phyloP scores from a whole-genome alignment of 2,113 vertebrate species.

The Corythoichthys intestinalis region DNA sequence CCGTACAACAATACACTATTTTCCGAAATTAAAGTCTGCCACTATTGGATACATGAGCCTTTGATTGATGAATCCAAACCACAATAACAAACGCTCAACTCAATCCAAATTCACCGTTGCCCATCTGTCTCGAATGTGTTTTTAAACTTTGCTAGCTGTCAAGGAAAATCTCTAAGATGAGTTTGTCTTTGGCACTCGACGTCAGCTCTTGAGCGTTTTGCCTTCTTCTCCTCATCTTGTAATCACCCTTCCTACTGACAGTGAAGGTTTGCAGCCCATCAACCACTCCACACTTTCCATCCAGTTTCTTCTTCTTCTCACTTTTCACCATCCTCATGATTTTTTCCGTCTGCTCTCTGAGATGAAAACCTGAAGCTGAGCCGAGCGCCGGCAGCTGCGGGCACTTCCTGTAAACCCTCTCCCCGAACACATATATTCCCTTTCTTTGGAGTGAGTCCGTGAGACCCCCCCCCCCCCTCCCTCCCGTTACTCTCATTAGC shows the following conservation, averaged over 20 bases:
- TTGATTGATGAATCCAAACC: no score
- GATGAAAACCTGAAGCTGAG: conserved; percentile 34
- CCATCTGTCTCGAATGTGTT: background rate
- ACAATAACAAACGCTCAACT: background rate
- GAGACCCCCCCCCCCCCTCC: conserved; percentile 6
- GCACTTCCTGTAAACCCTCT: conserved; percentile 41
- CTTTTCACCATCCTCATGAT: conserved; percentile 54
- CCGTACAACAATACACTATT: no score
- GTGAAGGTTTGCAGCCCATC: background rate
- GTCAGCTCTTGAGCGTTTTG: background rate
- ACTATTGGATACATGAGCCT: no score
- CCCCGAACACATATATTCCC: conserved; percentile 45
- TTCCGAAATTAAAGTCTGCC: no score
- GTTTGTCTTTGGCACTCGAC: background rate
- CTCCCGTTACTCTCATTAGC: conserved; percentile 66
- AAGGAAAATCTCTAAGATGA: background rate
- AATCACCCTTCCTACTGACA: background rate
- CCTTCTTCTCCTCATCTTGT: background rate
- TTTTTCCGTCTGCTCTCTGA: conserved; percentile 44
- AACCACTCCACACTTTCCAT: background rate
- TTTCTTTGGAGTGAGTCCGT: conserved; percentile 44
- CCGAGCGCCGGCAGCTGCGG: conserved; percentile 59
- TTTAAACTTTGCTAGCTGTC: background rate
- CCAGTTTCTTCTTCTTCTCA: background rate
- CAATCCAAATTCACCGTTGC: background rate